These are phyloP conservation scores for Bucorvus abyssinicus DNA, from an alignment of 2,797 vertebrate genomes.

Conservation along the genomic window DNA sequence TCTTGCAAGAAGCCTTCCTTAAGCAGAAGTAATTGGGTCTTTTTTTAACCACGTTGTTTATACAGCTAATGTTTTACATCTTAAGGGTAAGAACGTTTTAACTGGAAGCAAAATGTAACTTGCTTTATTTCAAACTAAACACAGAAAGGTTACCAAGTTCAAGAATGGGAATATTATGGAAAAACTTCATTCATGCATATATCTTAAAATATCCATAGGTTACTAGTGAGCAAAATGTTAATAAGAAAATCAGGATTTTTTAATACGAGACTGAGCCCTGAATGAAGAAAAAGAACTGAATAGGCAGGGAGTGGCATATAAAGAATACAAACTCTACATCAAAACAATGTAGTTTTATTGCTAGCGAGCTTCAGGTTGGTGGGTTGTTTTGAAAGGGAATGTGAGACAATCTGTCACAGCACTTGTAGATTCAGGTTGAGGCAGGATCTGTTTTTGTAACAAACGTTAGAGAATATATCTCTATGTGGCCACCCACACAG, in stretches of 20 bases:
- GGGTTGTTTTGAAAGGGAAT: not conserved
- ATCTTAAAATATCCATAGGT: not conserved
- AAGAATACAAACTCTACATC: not conserved
- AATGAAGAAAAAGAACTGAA: not conserved
- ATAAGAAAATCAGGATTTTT: not conserved
- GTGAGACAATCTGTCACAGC: not conserved
- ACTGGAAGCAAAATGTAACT: not conserved
- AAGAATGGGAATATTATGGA: not conserved
- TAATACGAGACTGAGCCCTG: not conserved
- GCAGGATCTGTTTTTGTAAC: not conserved
- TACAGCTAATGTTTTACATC: not conserved
- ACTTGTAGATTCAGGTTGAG: not conserved
- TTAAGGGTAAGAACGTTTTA: not conserved
- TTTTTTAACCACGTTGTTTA: not conserved
- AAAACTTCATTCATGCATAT: not conserved
- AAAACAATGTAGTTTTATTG: not conserved
- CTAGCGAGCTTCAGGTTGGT: not conserved
- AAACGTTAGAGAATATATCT: not conserved
- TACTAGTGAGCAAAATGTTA: not conserved
- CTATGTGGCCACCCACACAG: accelerated
- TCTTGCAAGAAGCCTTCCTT: not conserved
- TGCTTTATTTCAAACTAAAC: not conserved
- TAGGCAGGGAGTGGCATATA: not conserved
- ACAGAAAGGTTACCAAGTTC: not conserved
- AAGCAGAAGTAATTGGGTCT: not conserved